These are phyloP conservation scores for Heterotis niloticus DNA, from an alignment of 2,113 vertebrate genomes.

Conservation along the genomic window DNA sequence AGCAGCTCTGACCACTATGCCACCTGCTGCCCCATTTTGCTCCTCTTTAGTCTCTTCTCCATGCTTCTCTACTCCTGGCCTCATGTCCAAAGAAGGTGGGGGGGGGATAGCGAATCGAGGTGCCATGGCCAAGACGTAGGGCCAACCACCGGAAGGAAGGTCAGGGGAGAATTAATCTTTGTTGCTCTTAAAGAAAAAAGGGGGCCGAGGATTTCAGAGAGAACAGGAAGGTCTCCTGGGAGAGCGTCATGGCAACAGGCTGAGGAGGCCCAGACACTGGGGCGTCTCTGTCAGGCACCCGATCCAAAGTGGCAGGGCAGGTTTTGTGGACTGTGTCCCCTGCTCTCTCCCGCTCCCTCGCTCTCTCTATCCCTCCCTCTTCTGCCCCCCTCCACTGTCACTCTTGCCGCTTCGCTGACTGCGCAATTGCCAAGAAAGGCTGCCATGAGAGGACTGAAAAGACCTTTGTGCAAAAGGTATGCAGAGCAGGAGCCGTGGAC, in stretches of 20 bases:
- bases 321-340: slow-evolving; percentile 50
- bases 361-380: slow-evolving; percentile 25
- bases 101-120: slow-evolving; percentile 43
- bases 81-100: slow-evolving; percentile 24
- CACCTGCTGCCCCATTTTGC: not conserved
- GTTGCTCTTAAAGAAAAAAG: slow-evolving; percentile 50
- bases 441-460: slow-evolving; percentile 53
- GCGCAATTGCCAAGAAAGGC: slow-evolving; percentile 37
- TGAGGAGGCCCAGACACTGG: slow-evolving; percentile 51
- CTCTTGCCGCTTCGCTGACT: not conserved
- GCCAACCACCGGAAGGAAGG: slow-evolving; percentile 56
- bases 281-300: slow-evolving; percentile 58
- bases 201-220: slow-evolving; percentile 57
- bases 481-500: slow-evolving; percentile 45
- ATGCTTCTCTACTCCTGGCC: not conserved
- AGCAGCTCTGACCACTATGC: no score
- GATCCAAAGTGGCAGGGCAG: slow-evolving; percentile 57
- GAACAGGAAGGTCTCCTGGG: slow-evolving; percentile 63
- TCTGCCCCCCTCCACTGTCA: not conserved
- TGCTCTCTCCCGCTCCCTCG: slow-evolving; percentile 35
- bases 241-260: slow-evolving; percentile 64
- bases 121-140: slow-evolving; percentile 40
- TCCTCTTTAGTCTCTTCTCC: not conserved
- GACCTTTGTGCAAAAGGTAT: slow-evolving; percentile 30
- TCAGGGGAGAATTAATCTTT: slow-evolving; percentile 55